Conservation (phyloP, 2,888 invertebrate species). For the Synergus laeviventris region DNA sequence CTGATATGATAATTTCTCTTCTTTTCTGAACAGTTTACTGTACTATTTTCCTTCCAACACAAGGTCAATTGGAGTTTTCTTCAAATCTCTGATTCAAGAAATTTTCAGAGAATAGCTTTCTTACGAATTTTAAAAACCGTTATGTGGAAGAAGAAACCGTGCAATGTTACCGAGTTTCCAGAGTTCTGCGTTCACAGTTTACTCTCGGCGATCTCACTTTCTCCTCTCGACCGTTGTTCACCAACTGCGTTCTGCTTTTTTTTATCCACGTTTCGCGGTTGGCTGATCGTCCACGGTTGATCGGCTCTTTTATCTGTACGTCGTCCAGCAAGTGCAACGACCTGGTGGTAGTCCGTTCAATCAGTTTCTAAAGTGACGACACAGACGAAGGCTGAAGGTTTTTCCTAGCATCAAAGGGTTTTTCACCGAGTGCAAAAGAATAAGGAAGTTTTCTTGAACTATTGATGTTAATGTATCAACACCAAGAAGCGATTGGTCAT, state of each 20-base stretch:
- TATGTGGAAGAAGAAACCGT: not conserved
- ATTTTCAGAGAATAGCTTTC: not conserved
- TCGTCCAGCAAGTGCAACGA: slow-evolving; percentile 58
- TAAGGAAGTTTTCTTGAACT: not conserved
- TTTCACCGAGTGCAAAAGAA: slow-evolving; percentile 4
- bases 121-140: not conserved
- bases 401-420: slow-evolving; percentile 25
- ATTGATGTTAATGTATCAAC: not conserved
- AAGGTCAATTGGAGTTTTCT: not conserved
- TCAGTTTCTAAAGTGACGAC: slow-evolving; percentile 22
- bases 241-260: slow-evolving; percentile 39
- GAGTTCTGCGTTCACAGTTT: slow-evolving; percentile 8
- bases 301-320: slow-evolving; percentile 57
- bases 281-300: slow-evolving; percentile 56
- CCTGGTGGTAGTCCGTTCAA: slow-evolving; percentile 42
- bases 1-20: not conserved
- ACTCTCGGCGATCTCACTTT: slow-evolving; percentile 53
- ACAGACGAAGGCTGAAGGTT: slow-evolving; percentile 8
- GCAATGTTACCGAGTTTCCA: not conserved
- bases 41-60: no score
- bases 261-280: slow-evolving; percentile 47
- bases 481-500: not conserved
- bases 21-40: not conserved
- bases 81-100: not conserved
- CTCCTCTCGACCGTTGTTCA: slow-evolving; percentile 47